Base-by-base conservation (phyloP, 2,113 vertebrate species). In the Perccottus glenii region DNA sequence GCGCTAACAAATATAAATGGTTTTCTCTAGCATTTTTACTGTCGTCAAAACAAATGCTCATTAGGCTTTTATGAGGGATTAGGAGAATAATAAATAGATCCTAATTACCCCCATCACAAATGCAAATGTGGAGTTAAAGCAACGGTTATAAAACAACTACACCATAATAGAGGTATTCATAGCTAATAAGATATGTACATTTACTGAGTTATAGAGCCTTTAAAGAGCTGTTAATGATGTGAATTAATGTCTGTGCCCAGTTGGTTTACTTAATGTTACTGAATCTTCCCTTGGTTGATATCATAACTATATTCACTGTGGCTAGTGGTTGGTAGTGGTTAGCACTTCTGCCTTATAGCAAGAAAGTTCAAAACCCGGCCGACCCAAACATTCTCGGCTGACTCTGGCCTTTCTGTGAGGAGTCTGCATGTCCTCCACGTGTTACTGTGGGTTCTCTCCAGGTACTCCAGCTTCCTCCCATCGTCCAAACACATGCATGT, bases 41-140 rank as follows among this genome's bases (percentile, higher is more conserved):
- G 88, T 88, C 90, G 73, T 89, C 85, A 87, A 91, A 93, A 92
- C 89, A 91, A 93, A 92, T 85, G 85, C 85, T 89, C 85, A 89
- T 92, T 92, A 90, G 84, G 75, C 65, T 80, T 91, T 91, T 87
- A 90, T 90, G 89, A 89, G 85, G 75, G 83, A 90, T 84, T 75
- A 79, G 88, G 80, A 82, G 86, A 90, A 91, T 90, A 88, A 92
- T 91, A 85, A 90, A 92, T 90, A 88, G 57, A 75, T 88, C 75
- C 84, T 91, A 88, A 92, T 93, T 92, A 89, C 84, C 77, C 77
- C 77, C 45, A 82, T 85, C 88, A 87, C 73, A 83, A 84, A 87
- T 84, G 87, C 83, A 88, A 90, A 92, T 91, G 84, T 32, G 77
- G 83, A 82, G 79, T 79, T 76, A 82, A 85, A 77, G 69, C 81